Percentiles rank a stretch among this genome's conserved stretches.
Evolutionary conservation across 1,140 invertebrate species (phyloP).

Genomic region (Pseudoatta argentina): DNA sequence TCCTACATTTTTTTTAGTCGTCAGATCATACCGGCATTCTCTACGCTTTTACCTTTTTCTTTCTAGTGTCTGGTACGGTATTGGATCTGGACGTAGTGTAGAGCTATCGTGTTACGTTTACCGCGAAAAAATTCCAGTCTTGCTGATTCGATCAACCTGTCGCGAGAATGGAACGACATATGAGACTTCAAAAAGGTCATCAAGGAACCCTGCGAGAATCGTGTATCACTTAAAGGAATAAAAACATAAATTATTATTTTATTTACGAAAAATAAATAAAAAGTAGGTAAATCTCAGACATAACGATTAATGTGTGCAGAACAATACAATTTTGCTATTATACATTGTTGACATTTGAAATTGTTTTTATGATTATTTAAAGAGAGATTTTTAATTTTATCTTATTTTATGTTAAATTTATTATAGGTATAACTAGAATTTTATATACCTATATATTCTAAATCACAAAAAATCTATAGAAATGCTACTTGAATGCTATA

Average conservation of each 20-base stretch:
- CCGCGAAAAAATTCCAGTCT: constrained; percentile 58
- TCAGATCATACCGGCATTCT: constrained; percentile 43
- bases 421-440: background rate
- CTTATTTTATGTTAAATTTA: background rate
- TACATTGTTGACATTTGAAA: background rate
- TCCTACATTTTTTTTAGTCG: constrained; percentile 7
- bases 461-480: background rate
- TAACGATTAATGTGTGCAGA: background rate
- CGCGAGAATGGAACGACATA: background rate
- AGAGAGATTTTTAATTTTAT: background rate
- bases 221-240: background rate
- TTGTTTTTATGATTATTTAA: background rate
- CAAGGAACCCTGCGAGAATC: constrained; percentile 1
- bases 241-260: constrained; percentile 22
- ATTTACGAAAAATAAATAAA: background rate
- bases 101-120: constrained; percentile 69
- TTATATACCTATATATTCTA: background rate
- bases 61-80: constrained; percentile 45
- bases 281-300: background rate
- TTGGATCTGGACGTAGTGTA: constrained; percentile 66
- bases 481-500: background rate
- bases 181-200: constrained; percentile 22
- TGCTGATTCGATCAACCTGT: constrained; percentile 57
- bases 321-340: background rate
- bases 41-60: constrained; percentile 15